A percentile compares a stretch with the other conserved stretches of the same genome.
Conservation (phyloP, 2,797 vertebrate genomes). For the Gallinago solitaria region DNA sequence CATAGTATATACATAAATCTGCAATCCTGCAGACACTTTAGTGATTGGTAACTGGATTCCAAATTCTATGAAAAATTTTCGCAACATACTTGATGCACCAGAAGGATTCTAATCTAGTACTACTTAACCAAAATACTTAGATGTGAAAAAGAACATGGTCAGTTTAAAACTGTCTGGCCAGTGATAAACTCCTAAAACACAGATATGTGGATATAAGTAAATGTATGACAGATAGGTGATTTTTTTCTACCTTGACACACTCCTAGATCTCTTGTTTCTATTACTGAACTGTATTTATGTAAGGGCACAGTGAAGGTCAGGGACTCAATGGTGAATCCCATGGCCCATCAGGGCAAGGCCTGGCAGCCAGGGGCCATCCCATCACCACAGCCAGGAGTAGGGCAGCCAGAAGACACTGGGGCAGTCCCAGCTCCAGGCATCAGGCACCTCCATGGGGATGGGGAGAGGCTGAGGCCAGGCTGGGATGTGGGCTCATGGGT, state of each 20-base stretch:
- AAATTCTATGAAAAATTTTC: neutral
- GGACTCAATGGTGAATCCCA: neutral
- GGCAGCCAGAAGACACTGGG: accelerated
- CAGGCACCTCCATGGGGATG: neutral
- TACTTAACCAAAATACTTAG: neutral
- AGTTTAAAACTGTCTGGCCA: neutral
- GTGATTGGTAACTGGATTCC: neutral
- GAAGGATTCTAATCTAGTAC: neutral
- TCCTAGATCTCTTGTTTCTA: neutral
- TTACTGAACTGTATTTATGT: neutral
- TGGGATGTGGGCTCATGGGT: neutral
- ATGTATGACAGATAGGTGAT: neutral
- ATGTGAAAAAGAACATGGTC: neutral
- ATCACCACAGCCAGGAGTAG: neutral
- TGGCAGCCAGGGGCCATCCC: too few relatives aligned
- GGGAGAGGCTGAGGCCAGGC: neutral
- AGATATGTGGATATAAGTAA: neutral
- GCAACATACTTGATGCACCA: neutral
- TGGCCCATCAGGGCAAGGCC: too few relatives aligned
- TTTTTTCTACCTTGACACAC: neutral
- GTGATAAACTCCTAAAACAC: neutral
- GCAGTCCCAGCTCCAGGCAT: accelerated
- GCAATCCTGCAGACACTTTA: neutral
- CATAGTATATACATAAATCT: neutral
- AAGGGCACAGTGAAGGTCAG: neutral